phyloP scores from a whole-genome alignment of 2,797 vertebrate species.

The Coreius guichenoti region DNA sequence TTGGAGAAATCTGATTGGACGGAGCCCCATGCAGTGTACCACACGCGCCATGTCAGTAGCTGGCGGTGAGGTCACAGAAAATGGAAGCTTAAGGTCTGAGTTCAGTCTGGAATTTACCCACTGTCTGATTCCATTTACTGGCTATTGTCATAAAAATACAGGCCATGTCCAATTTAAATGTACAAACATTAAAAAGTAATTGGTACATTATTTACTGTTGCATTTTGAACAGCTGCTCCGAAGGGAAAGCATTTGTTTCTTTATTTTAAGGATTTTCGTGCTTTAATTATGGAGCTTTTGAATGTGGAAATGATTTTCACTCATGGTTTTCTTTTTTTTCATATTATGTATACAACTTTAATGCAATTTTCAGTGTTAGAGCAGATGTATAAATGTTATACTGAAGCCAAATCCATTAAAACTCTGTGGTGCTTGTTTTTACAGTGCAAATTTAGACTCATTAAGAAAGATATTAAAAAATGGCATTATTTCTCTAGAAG shows the following conservation, averaged over 20 bases:
- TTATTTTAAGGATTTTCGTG: background rate
- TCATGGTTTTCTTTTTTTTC: background rate
- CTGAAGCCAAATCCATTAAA: background rate
- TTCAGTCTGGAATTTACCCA: conserved; percentile 48
- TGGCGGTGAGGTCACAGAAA: conserved; percentile 48
- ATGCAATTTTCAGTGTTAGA: background rate
- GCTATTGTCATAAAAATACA: conserved; percentile 27
- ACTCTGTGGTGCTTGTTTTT: background rate
- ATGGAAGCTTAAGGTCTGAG: conserved; percentile 46
- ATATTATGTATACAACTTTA: background rate
- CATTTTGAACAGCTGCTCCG: background rate
- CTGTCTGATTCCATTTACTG: conserved; percentile 36
- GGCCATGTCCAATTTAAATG: background rate
- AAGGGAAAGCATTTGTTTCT: background rate
- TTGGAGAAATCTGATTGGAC: conserved; percentile 35
- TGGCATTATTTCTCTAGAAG: background rate
- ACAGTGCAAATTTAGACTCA: background rate
- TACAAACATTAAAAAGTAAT: conserved; percentile 14
- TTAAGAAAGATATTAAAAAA: background rate
- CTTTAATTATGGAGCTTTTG: background rate
- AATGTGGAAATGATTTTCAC: background rate
- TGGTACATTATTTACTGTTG: background rate
- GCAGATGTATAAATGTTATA: background rate
- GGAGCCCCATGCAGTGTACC: conserved; percentile 8
- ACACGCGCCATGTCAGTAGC: conserved; percentile 37